Evolutionary conservation across 2,797 vertebrate species (phyloP).

Genomic region (Caiman crocodilus): DNA sequence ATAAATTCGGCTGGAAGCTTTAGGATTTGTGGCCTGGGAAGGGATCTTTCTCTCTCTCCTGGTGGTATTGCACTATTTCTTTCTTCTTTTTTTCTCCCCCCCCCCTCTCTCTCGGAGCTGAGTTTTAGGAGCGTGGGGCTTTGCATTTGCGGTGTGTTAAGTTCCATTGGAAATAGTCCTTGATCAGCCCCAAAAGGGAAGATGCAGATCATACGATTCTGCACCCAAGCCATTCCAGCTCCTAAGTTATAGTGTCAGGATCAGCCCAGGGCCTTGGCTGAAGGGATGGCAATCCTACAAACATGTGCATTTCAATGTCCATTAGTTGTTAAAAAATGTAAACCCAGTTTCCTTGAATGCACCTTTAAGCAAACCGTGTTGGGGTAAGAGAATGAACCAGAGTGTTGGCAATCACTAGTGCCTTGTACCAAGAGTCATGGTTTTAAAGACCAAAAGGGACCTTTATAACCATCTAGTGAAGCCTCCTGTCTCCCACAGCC

Average conservation of each 20-base stretch:
- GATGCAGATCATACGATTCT: rapidly evolving
- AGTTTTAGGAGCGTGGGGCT: conserved; percentile 5
- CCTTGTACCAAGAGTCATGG: background rate
- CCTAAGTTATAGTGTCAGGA: background rate
- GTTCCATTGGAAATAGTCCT: conserved; percentile 33
- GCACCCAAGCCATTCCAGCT: background rate
- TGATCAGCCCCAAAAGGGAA: background rate
- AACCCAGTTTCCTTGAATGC: background rate
- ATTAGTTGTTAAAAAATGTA: background rate
- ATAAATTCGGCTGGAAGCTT: conserved; percentile 68
- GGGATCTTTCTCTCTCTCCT: conserved; percentile 51
- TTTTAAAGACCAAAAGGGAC: background rate
- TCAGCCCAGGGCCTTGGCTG: background rate
- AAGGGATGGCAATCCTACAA: background rate
- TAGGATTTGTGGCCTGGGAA: conserved; percentile 65
- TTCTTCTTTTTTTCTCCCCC: background rate
- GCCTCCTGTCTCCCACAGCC: background rate
- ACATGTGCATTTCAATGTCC: background rate
- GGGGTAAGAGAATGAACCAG: background rate
- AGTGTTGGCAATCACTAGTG: background rate
- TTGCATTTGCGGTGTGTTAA: conserved; percentile 29
- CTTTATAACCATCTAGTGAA: background rate
- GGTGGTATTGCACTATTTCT: conserved; percentile 44
- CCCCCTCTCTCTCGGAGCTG: background rate
- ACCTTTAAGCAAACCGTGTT: background rate